phyloP scores from a whole-genome alignment of 2,888 invertebrate species.

The Calameuta idolon region DNA sequence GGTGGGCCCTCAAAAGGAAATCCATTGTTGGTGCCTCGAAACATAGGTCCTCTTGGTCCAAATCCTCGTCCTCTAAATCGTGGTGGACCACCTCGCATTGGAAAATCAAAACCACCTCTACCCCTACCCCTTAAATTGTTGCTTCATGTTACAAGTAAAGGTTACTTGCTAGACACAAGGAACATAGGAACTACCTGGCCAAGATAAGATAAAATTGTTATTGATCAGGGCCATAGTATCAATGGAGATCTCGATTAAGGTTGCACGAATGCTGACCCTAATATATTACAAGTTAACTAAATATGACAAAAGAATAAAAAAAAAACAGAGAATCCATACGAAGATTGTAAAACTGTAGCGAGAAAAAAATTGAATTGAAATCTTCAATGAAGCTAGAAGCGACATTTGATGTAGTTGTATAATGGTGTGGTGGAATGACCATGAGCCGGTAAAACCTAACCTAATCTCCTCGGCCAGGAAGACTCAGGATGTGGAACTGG shows the following conservation, averaged over 20 bases:
- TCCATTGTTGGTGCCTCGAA: slow-evolving; percentile 68
- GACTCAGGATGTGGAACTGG: background rate
- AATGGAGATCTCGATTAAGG: background rate
- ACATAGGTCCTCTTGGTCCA: slow-evolving; percentile 69
- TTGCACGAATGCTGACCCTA: background rate
- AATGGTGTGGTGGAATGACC: background rate
- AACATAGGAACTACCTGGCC: background rate
- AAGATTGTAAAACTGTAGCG: background rate
- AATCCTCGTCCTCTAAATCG: slow-evolving; percentile 76
- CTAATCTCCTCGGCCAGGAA: background rate
- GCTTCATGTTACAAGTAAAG: background rate
- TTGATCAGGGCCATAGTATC: background rate
- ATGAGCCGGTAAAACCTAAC: background rate
- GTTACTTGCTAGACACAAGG: background rate
- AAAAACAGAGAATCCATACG: background rate
- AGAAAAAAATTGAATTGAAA: background rate
- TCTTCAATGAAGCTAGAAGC: background rate
- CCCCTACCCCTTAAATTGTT: slow-evolving; percentile 57
- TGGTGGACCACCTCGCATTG: slow-evolving; percentile 71
- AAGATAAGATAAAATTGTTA: background rate
- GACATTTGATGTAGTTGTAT: background rate
- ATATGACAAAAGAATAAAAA: background rate
- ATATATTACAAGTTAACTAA: background rate
- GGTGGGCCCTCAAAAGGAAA: slow-evolving; percentile 69
- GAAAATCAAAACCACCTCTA: slow-evolving; percentile 65